Conservation (phyloP, 2,797 vertebrate genomes). For the Oreortyx pictus region DNA sequence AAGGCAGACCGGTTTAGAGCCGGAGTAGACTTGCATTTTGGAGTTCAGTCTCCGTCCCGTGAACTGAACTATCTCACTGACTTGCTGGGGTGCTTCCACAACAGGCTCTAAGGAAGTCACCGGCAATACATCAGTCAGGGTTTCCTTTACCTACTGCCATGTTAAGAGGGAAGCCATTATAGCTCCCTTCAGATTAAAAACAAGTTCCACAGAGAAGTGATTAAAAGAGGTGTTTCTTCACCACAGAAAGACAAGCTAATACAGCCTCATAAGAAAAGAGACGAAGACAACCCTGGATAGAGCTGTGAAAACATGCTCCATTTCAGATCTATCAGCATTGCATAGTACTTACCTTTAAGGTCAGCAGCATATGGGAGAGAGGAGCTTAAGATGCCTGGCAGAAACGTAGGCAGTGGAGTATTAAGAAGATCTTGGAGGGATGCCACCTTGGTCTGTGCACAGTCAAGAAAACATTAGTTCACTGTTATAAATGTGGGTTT, state of each 20-base stretch:
- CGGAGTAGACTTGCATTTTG: slow-evolving; percentile 93
- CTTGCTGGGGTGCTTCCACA: slow-evolving; percentile 68
- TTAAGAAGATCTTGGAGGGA: slow-evolving; percentile 85
- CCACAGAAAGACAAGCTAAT: not conserved
- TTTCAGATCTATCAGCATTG: not conserved
- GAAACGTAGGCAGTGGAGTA: slow-evolving; percentile 81
- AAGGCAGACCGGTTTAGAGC: slow-evolving; percentile 84
- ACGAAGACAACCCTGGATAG: not conserved
- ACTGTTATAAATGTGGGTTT: not conserved
- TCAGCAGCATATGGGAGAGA: slow-evolving; percentile 73
- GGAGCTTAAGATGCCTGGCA: slow-evolving; percentile 78
- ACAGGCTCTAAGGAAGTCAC: not conserved
- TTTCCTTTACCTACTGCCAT: not conserved
- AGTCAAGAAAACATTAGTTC: slow-evolving; percentile 18
- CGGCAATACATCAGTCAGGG: not conserved
- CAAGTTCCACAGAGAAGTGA: not conserved
- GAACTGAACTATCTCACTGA: slow-evolving; percentile 77
- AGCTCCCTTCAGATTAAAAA: not conserved
- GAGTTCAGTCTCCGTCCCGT: slow-evolving; percentile 87
- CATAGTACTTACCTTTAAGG: slow-evolving; percentile 78
- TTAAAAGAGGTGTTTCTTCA: not conserved
- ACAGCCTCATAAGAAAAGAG: not conserved
- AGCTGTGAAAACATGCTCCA: not conserved
- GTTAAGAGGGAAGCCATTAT: not conserved
- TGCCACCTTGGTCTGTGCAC: slow-evolving; percentile 65